phyloP scores from a whole-genome alignment of 2,797 vertebrate genomes.

The Syngnathus rostellatus region DNA sequence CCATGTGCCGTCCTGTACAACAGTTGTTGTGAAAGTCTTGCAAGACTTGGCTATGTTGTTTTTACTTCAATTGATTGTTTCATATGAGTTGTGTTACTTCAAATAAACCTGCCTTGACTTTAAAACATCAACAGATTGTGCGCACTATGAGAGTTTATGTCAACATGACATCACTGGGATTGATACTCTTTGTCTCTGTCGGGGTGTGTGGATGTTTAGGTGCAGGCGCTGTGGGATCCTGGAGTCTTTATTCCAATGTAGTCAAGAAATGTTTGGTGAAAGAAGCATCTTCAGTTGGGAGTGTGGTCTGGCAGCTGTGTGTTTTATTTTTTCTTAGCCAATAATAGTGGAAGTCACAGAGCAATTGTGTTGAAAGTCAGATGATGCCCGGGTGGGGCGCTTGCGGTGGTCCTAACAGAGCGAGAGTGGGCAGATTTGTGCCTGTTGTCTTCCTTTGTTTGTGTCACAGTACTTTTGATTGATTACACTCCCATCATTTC shows the following conservation, averaged over 20 bases:
- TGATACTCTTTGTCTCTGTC: no score
- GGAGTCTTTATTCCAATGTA: slow-evolving; percentile 37
- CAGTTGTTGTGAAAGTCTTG: no score
- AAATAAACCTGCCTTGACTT: no score
- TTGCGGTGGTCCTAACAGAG: slow-evolving; percentile 47
- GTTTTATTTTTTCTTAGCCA: slow-evolving; percentile 25
- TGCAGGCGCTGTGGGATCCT: neutral
- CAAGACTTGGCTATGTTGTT: no score
- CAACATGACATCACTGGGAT: no score
- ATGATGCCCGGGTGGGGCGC: slow-evolving; percentile 62
- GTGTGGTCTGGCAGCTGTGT: slow-evolving; percentile 21
- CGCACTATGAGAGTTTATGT: no score
- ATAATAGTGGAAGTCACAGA: slow-evolving; percentile 43
- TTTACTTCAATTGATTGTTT: no score
- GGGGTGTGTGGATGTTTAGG: no score
- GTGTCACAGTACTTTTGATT: slow-evolving; percentile 79
- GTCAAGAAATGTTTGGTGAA: slow-evolving; percentile 52
- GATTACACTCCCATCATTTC: slow-evolving; percentile 79
- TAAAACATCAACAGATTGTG: no score
- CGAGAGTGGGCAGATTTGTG: slow-evolving; percentile 49
- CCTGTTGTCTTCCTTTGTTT: slow-evolving; percentile 73
- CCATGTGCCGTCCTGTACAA: no score
- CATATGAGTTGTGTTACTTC: no score
- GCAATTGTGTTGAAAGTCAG: slow-evolving; percentile 23
- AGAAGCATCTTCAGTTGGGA: slow-evolving; percentile 38